Evolutionary conservation across 2,888 invertebrate species (phyloP).

Genomic region (Diaprepes abbreviatus): DNA sequence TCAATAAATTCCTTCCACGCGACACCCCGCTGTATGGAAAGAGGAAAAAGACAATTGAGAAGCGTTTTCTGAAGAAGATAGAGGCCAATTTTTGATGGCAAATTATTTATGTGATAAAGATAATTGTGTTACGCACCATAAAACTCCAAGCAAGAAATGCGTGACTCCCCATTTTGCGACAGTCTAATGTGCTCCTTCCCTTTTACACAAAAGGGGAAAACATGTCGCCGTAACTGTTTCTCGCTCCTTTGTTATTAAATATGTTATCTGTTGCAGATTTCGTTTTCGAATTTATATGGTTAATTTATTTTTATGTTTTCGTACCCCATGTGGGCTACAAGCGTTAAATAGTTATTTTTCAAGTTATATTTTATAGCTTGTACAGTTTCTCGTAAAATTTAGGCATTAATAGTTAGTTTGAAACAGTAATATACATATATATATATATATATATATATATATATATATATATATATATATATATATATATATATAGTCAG

Average conservation of each 20-base stretch:
- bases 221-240: conserved; percentile 23
- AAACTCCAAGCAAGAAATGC: conserved; percentile 41
- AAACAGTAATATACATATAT: no score
- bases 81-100: conserved; percentile 47
- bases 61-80: conserved; percentile 30
- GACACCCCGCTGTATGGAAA: conserved; percentile 23
- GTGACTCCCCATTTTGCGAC: conserved; percentile 45
- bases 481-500: no score
- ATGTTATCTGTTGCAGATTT: conserved; percentile 41
- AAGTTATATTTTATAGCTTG: conserved; percentile 10
- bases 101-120: conserved; percentile 50
- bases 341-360: conserved; percentile 26
- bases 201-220: conserved; percentile 38
- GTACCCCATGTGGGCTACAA: conserved; percentile 16
- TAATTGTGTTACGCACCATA: conserved; percentile 48
- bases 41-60: conserved; percentile 41
- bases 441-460: no score
- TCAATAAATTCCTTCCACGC: conserved; percentile 26
- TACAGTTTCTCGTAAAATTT: no score
- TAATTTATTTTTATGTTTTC: conserved; percentile 36
- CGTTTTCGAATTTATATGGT: conserved; percentile 36
- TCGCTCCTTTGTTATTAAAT: conserved; percentile 29
- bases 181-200: conserved; percentile 31
- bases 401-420: no score
- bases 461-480: no score